Evolutionary conservation across 2,888 invertebrate genomes (phyloP), one percentile per base, ranked within the genome.

Genomic region (Napeogenes inachia): DNA sequence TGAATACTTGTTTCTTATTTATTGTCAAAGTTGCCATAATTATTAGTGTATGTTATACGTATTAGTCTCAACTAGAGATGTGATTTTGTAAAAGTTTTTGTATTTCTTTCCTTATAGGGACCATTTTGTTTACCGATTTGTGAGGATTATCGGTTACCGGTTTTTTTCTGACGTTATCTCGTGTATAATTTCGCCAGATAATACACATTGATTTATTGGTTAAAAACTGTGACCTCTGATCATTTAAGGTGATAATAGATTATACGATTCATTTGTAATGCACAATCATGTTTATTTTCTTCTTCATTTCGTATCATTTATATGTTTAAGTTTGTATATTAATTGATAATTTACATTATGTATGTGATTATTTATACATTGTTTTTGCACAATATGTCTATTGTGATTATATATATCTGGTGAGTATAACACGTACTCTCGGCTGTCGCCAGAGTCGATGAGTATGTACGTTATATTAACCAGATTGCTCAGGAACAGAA

Each of bases 1-100:
- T 87, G 87, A 84, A 87, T 87, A 85, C 82, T 79, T 76, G 74
- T 78, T 80, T 80, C 81, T 87, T 89, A 90, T 90, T 90, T 90
- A 90, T 89, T 89, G 83, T 89, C 89, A 85, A 89, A 80, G 90
- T 90, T 90, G 90, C 90, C 90, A 90, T 90, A 90, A 87, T 86
- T 89, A 83, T 89, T 89, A 89, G 88, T 84, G 87, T 89, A 87
- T 87, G 83, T 87, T 85, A 84, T 87, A 87, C 88, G 89, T 89
- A 88, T 85, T 79, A 79, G 79, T 87, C 85, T 87, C 83, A 80
- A 70, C 75, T 69, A 71, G 85, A 81, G 84, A 79, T 87, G 88
- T 89, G 88, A 88, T 89, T 88, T 85, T 81, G 80, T 81, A 79
- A 79, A 65, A 68, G 74, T 75, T 81, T 85, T 82, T 83, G 80